phyloP scores from a whole-genome alignment of 2,797 vertebrate species.

The Selene dorsalis region DNA sequence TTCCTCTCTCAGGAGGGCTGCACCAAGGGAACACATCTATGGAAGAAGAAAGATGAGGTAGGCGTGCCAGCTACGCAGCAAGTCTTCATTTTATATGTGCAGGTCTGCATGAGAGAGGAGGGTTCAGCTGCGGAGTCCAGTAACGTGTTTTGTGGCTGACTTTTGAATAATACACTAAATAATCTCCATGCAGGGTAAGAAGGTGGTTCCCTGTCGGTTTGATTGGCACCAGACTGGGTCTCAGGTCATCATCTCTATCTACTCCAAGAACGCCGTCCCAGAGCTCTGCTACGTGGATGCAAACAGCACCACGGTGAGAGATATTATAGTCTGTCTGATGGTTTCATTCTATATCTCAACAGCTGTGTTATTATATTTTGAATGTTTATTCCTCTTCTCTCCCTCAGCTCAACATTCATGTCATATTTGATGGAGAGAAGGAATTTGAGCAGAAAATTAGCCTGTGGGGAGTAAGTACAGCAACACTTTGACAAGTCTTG shows the following conservation, averaged over 20 bases:
- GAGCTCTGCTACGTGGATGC: slow-evolving; percentile 93
- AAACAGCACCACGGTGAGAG: slow-evolving; percentile 92
- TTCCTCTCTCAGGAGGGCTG: slow-evolving; percentile 98
- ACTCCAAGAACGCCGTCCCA: slow-evolving; percentile 94
- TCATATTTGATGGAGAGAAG: slow-evolving; percentile 96
- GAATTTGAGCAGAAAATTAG: slow-evolving; percentile 93
- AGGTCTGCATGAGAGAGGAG: neutral
- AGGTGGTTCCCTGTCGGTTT: slow-evolving; percentile 93
- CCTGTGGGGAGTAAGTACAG: slow-evolving; percentile 95
- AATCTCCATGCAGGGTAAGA: slow-evolving; percentile 80
- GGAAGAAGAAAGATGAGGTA: slow-evolving; percentile 93
- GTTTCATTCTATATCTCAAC: neutral
- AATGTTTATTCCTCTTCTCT: slow-evolving; percentile 40
- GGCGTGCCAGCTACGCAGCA: slow-evolving; percentile 60
- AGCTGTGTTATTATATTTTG: neutral
- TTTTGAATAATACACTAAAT: neutral
- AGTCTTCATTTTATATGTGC: slow-evolving; percentile 21
- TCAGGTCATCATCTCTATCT: slow-evolving; percentile 96
- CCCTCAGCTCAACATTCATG: slow-evolving; percentile 90
- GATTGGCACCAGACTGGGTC: slow-evolving; percentile 98
- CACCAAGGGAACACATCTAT: slow-evolving; percentile 89
- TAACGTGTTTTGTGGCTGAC: neutral
- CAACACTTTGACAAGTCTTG: neutral
- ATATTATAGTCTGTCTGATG: fast-evolving
- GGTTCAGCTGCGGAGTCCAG: slow-evolving; percentile 50